A percentile compares a stretch with the other conserved stretches of the same genome.
Evolutionary conservation across 2,113 vertebrate species (phyloP).

Genomic region (Misgurnus mizolepis): DNA sequence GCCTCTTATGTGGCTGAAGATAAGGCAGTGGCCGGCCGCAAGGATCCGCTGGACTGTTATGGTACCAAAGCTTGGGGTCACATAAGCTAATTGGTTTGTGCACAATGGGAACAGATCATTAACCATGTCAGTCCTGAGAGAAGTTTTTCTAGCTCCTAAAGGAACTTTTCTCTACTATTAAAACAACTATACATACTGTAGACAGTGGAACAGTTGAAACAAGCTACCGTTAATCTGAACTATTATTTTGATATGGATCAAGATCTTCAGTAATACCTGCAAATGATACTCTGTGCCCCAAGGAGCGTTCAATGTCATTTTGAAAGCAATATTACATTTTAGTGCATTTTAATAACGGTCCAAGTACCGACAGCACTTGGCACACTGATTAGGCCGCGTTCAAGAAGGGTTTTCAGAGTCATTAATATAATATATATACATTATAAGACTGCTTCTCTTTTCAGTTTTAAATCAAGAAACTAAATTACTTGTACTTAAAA

Average conservation of each 20-base stretch:
- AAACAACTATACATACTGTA: background rate
- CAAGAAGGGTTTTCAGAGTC: background rate
- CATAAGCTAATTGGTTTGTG: constrained; percentile 69
- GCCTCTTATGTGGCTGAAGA: constrained; percentile 51
- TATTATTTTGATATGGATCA: background rate
- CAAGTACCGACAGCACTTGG: background rate
- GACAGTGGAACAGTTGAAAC: background rate
- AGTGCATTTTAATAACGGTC: constrained; percentile 24
- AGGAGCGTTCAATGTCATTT: constrained; percentile 16
- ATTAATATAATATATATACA: background rate
- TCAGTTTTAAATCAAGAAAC: background rate
- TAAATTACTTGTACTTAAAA: too few relatives aligned
- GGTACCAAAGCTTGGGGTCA: constrained; percentile 61
- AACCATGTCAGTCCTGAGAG: constrained; percentile 51
- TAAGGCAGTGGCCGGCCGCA: constrained; percentile 48
- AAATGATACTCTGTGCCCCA: background rate
- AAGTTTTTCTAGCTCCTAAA: constrained; percentile 1
- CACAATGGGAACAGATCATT: constrained; percentile 65
- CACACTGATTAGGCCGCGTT: background rate
- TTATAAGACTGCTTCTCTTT: too few relatives aligned
- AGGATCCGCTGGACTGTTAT: constrained; percentile 16
- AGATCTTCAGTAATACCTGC: background rate
- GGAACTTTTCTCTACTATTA: constrained; percentile 1
- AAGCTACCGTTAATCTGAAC: background rate
- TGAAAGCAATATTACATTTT: constrained; percentile 5